phyloP scores from a whole-genome alignment of 2,888 invertebrate species.

The Mythimna impura region DNA sequence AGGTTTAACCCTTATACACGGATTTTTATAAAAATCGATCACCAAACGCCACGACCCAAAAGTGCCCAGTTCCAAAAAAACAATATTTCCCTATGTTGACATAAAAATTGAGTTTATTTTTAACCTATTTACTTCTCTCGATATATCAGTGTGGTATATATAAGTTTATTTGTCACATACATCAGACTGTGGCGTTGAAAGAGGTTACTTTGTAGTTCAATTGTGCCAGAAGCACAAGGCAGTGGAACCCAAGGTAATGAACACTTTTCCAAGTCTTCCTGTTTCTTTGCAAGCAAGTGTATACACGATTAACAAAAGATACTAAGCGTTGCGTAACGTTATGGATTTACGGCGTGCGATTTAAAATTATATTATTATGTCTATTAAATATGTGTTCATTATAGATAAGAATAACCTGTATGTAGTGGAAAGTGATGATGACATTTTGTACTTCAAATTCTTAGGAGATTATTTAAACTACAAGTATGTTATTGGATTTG shows the following conservation, averaged over 20 bases:
- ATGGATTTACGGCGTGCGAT: constrained; percentile 45
- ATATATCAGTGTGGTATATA: no score
- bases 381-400: constrained; percentile 23
- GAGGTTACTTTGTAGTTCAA: no score
- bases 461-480: constrained; percentile 67
- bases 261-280: neutral
- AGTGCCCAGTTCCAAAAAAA: no score
- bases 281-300: constrained; percentile 71
- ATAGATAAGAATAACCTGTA: constrained; percentile 43
- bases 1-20: no score
- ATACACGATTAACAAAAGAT: constrained; percentile 71
- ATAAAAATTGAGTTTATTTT: no score
- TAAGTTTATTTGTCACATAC: no score
- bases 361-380: constrained; percentile 44
- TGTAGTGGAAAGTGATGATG: constrained; percentile 66
- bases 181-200: no score
- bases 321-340: constrained; percentile 46
- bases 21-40: no score
- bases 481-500: constrained; percentile 49
- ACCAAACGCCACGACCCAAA: no score
- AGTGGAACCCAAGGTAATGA: neutral
- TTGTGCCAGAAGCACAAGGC: no score
- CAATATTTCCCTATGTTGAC: no score
- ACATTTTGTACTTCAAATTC: constrained; percentile 80
- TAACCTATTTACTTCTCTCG: no score